Conservation (phyloP, 2,113 vertebrate species). For the Parus major region DNA sequence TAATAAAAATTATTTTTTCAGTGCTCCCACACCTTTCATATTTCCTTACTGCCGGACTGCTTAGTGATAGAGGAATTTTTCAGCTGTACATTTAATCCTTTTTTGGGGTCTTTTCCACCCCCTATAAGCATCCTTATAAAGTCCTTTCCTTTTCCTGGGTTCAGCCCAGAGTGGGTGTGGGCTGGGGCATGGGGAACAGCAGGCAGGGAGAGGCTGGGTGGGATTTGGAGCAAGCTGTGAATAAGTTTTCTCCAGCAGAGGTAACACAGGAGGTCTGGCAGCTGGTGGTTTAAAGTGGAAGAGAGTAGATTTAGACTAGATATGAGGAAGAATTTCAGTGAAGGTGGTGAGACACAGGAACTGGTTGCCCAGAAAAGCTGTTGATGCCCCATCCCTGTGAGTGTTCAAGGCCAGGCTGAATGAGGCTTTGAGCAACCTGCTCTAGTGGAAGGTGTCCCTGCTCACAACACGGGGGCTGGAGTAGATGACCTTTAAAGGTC, state of each 20-base stretch:
- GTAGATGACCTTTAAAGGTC: not conserved
- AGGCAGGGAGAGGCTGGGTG: not conserved
- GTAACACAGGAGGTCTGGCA: not conserved
- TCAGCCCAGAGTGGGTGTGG: not conserved
- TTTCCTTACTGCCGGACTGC: not conserved
- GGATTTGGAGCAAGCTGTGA: not conserved
- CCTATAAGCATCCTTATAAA: not conserved
- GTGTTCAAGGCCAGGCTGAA: not conserved
- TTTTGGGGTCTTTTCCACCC: not conserved
- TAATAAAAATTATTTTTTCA: rapidly evolving
- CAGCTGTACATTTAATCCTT: not conserved
- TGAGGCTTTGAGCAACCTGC: not conserved
- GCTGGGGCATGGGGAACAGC: not conserved
- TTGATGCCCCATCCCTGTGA: not conserved
- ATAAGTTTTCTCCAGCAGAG: not conserved
- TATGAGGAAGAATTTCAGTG: not conserved
- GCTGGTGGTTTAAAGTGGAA: not conserved
- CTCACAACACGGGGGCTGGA: too few relatives aligned
- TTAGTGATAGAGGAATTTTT: not conserved
- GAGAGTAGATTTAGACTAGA: not conserved
- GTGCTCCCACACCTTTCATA: rapidly evolving
- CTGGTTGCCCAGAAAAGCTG: not conserved
- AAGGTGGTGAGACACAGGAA: not conserved
- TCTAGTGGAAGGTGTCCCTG: not conserved
- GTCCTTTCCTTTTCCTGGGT: not conserved